These are phyloP conservation scores for Halesus radiatus DNA, from an alignment of 1,140 invertebrate genomes.

Conservation along the genomic window DNA sequence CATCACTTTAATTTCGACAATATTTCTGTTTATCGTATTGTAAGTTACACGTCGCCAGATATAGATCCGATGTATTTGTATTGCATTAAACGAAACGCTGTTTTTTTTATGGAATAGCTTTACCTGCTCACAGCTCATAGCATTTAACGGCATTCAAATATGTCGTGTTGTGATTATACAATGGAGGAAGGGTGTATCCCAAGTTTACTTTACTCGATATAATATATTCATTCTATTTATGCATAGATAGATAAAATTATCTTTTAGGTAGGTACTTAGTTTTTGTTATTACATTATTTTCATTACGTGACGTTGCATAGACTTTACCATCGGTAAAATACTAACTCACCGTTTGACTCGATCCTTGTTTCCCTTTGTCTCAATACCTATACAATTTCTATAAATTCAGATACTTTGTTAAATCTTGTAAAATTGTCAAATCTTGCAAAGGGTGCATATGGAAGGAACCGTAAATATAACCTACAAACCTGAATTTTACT, in stretches of 20 bases:
- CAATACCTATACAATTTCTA: too few relatives aligned
- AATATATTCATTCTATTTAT: not conserved
- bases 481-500: too few relatives aligned
- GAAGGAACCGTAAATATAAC: too few relatives aligned
- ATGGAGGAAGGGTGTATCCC: conserved; percentile 30
- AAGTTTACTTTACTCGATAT: not conserved
- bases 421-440: too few relatives aligned
- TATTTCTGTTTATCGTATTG: conserved; percentile 7
- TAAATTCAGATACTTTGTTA: too few relatives aligned
- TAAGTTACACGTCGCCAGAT: conserved; percentile 36
- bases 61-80: conserved; percentile 23
- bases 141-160: conserved; percentile 19
- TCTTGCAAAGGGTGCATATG: too few relatives aligned
- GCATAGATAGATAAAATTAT: not conserved
- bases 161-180: conserved; percentile 13
- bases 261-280: too few relatives aligned
- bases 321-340: conserved; percentile 20
- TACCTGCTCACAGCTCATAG: conserved; percentile 16
- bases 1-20: not conserved
- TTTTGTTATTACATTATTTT: not conserved
- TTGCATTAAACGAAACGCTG: not conserved
- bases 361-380: conserved; percentile 21
- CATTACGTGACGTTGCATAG: not conserved
- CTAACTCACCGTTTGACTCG: conserved; percentile 5
- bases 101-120: not conserved